A percentile compares a stretch with the other conserved stretches of the same genome.
These are phyloP conservation scores for Chunga burmeisteri DNA, from an alignment of 2,113 vertebrate species.

Conservation along the genomic window DNA sequence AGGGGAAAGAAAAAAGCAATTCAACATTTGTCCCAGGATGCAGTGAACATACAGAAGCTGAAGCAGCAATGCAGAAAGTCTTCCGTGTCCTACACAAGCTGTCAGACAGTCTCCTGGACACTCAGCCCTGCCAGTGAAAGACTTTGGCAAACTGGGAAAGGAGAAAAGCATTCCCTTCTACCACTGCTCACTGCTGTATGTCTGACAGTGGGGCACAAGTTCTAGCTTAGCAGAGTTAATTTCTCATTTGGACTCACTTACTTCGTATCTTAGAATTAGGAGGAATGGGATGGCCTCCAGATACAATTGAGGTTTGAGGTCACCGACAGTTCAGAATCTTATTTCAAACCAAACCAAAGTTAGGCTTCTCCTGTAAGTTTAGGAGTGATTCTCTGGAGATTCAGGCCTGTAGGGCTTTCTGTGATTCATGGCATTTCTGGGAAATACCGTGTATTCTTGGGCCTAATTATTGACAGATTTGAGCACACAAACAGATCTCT, in stretches of 20 bases:
- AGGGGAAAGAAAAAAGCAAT: neutral
- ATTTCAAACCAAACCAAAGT: neutral
- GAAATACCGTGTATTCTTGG: neutral
- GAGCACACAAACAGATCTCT: neutral
- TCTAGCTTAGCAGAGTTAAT: neutral
- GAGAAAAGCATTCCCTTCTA: neutral
- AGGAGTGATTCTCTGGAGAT: neutral
- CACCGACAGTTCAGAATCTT: neutral
- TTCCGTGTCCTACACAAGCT: neutral
- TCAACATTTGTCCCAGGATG: neutral
- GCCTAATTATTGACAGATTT: neutral
- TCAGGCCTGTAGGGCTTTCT: neutral
- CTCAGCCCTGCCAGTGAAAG: neutral
- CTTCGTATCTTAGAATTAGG: neutral
- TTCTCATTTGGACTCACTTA: neutral
- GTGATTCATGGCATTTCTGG: neutral
- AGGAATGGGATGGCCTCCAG: neutral
- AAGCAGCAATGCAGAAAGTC: neutral
- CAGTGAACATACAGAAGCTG: accelerated
- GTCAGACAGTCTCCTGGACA: accelerated
- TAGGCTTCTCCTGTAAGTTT: neutral
- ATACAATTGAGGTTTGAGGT: neutral
- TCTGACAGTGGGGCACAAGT: neutral
- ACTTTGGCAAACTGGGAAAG: neutral
- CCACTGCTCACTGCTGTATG: neutral